Conservation (phyloP, 1,140 invertebrate genomes). For the Megalopta genalis region DNA sequence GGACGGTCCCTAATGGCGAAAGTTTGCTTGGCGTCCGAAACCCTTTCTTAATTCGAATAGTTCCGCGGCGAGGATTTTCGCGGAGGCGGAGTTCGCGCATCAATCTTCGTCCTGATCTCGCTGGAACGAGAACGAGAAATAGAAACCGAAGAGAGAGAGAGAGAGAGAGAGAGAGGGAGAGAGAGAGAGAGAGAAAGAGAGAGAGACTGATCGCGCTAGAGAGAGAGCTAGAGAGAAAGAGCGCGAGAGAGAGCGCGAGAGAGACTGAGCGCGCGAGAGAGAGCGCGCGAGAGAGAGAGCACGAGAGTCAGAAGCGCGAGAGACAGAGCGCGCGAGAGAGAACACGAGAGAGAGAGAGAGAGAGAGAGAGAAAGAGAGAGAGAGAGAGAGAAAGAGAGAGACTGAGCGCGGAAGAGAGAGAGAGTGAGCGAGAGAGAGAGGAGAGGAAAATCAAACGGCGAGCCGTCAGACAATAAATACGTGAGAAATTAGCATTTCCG, state of each 20-base stretch:
- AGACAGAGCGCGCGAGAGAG: no score
- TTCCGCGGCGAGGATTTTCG: background rate
- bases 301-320: no score
- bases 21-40: background rate
- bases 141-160: background rate
- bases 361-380: background rate
- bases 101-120: background rate
- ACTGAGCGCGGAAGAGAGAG: no score
- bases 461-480: conserved; percentile 25
- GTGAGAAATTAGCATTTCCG: conserved; percentile 62
- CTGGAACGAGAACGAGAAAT: background rate
- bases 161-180: background rate
- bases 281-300: no score
- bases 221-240: no score
- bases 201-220: background rate
- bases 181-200: background rate
- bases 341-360: no score
- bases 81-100: background rate
- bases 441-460: background rate
- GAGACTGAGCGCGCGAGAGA: background rate
- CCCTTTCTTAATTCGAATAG: background rate
- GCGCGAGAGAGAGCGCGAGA: no score
- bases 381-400: no score
- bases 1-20: background rate
- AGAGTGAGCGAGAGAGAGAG: no score